Percentiles rank a stretch among this genome's conserved stretches.
Evolutionary conservation across 2,113 vertebrate species (phyloP).

Genomic region (Nannobrachium achirus): DNA sequence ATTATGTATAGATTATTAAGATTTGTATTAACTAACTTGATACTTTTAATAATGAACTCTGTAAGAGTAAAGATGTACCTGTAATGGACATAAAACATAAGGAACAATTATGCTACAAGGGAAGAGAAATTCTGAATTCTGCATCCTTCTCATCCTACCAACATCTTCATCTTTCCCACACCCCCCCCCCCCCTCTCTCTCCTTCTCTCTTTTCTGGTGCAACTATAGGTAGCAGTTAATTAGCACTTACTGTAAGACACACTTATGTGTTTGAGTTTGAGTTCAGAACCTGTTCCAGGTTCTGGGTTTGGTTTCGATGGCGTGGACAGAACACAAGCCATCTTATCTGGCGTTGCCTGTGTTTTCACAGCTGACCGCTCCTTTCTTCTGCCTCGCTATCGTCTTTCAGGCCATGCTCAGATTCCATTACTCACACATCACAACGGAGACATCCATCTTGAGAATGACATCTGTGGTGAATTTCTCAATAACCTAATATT

Average conservation of each 20-base stretch:
- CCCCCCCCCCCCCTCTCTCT: not conserved
- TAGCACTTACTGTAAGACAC: slow-evolving; percentile 54
- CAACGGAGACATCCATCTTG: slow-evolving; percentile 88
- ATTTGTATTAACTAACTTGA: no score
- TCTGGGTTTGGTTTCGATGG: slow-evolving; percentile 59
- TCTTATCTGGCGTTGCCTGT: slow-evolving; percentile 76
- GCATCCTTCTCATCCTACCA: not conserved
- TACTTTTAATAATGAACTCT: not conserved
- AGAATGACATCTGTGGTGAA: slow-evolving; percentile 89
- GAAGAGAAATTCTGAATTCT: not conserved
- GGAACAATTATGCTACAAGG: not conserved
- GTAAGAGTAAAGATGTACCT: not conserved
- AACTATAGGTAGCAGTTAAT: slow-evolving; percentile 58
- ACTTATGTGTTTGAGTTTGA: slow-evolving; percentile 44
- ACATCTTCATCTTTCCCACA: not conserved
- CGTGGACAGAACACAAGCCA: slow-evolving; percentile 74
- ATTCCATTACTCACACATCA: slow-evolving; percentile 86
- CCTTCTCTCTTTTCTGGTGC: not conserved
- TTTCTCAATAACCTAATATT: slow-evolving; percentile 87
- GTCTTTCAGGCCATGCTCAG: slow-evolving; percentile 81
- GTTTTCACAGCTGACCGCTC: slow-evolving; percentile 85
- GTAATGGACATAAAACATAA: not conserved
- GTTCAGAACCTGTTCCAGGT: slow-evolving; percentile 55
- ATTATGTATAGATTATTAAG: no score
- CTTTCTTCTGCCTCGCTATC: slow-evolving; percentile 75